Percentiles rank a stretch among this genome's conserved stretches.
These are phyloP conservation scores for Catamblyrhynchus diadema DNA, from an alignment of 2,797 vertebrate species.

Conservation along the genomic window DNA sequence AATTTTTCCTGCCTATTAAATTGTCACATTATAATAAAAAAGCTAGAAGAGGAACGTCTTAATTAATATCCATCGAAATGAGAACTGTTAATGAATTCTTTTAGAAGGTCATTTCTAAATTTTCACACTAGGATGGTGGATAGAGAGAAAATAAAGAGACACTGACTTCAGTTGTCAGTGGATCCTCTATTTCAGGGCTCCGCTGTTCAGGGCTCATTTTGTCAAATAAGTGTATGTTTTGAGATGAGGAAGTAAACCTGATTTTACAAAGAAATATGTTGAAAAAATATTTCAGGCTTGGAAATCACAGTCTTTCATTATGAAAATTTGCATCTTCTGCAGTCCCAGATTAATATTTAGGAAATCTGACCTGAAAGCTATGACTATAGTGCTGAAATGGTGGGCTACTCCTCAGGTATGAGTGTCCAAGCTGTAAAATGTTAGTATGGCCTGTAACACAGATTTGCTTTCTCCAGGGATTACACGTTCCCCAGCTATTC, in stretches of 20 bases:
- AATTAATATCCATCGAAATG: neutral
- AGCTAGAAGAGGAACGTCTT: neutral
- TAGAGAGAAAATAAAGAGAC: neutral
- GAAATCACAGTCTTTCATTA: neutral
- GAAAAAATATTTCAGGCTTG: neutral
- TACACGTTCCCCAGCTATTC: neutral
- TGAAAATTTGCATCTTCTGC: neutral
- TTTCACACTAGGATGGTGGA: neutral
- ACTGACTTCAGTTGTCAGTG: neutral
- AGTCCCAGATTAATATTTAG: neutral
- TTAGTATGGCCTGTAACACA: neutral
- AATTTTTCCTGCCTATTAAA: neutral
- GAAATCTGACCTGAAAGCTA: neutral
- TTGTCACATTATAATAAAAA: neutral
- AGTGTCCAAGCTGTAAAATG: neutral
- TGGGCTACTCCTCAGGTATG: accelerated
- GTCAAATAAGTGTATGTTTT: neutral
- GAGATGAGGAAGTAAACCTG: neutral
- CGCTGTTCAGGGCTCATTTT: no score
- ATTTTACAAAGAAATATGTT: neutral
- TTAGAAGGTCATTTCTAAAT: neutral
- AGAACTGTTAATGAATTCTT: neutral
- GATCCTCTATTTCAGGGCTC: neutral
- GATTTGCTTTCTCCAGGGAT: neutral
- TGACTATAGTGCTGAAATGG: neutral